Conservation (phyloP, 2,888 invertebrate species). For the Calephelis perditalis region DNA sequence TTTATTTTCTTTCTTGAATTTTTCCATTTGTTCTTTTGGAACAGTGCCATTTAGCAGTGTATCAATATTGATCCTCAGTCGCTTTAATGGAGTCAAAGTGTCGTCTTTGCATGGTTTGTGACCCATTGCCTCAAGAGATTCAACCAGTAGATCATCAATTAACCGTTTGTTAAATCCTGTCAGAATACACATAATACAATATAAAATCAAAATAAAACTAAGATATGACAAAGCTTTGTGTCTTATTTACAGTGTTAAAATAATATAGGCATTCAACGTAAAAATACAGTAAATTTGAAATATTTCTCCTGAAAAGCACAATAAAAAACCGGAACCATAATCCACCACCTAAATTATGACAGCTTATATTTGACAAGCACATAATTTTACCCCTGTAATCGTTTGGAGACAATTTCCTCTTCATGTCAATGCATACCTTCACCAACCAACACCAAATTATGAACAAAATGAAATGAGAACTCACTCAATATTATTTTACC, state of each 20-base stretch:
- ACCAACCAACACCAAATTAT: slow-evolving; percentile 64
- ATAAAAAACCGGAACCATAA: neutral
- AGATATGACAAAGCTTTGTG: slow-evolving; percentile 19
- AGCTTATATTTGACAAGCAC: slow-evolving; percentile 16
- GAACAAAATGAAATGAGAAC: slow-evolving; percentile 69
- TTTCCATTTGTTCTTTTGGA: slow-evolving; percentile 86
- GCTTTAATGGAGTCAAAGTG: slow-evolving; percentile 77
- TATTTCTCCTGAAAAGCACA: neutral
- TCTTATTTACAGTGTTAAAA: slow-evolving; percentile 9
- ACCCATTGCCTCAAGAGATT: slow-evolving; percentile 87
- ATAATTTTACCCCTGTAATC: slow-evolving; percentile 14
- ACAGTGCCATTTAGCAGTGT: slow-evolving; percentile 89
- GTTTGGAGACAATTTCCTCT: slow-evolving; percentile 10
- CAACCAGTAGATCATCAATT: slow-evolving; percentile 89
- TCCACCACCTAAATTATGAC: slow-evolving; percentile 17
- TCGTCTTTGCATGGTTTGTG: slow-evolving; percentile 80
- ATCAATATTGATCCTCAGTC: slow-evolving; percentile 85
- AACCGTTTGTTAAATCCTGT: slow-evolving; percentile 81
- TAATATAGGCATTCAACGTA: neutral
- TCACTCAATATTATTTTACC: slow-evolving; percentile 62
- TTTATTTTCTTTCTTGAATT: slow-evolving; percentile 84
- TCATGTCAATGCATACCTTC: slow-evolving; percentile 35
- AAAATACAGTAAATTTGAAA: neutral
- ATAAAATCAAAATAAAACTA: slow-evolving; percentile 27
- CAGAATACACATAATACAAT: slow-evolving; percentile 28